Percentiles rank a stretch among this genome's conserved stretches.
Evolutionary conservation across 2,797 vertebrate species (phyloP).

Genomic region (Pipistrellus kuhlii): DNA sequence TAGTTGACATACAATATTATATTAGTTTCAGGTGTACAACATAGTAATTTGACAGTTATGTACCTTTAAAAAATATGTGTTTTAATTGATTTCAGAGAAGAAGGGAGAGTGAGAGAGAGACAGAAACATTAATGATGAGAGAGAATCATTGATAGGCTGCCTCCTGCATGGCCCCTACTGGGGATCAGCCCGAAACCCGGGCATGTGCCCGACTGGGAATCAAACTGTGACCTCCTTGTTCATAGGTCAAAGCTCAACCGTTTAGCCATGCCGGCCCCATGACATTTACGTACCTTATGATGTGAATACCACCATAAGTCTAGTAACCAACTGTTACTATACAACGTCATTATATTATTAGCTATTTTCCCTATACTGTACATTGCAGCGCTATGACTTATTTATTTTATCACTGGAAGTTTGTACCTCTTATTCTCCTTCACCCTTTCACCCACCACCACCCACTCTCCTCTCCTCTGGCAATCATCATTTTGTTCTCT

Average conservation of each 20-base stretch:
- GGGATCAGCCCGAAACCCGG: too few species aligned
- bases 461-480: background rate
- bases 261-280: too few species aligned
- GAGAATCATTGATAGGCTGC: too few species aligned
- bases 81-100: too few species aligned
- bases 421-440: background rate
- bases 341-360: background rate
- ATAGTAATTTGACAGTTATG: background rate
- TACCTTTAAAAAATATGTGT: too few species aligned
- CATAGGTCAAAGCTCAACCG: too few species aligned
- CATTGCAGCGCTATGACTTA: background rate
- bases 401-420: background rate
- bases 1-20: background rate
- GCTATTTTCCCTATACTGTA: background rate
- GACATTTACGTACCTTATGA: background rate
- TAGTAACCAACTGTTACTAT: background rate
- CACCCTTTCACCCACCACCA: background rate
- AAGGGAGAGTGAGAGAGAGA: too few species aligned
- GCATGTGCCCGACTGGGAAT: too few species aligned
- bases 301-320: background rate
- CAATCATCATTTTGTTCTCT: background rate
- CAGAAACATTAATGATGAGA: too few species aligned
- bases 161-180: too few species aligned
- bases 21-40: background rate
- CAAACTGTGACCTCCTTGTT: too few species aligned